phyloP scores from a whole-genome alignment of 2,888 invertebrate genomes.

The Caenorhabditis doughertyi region DNA sequence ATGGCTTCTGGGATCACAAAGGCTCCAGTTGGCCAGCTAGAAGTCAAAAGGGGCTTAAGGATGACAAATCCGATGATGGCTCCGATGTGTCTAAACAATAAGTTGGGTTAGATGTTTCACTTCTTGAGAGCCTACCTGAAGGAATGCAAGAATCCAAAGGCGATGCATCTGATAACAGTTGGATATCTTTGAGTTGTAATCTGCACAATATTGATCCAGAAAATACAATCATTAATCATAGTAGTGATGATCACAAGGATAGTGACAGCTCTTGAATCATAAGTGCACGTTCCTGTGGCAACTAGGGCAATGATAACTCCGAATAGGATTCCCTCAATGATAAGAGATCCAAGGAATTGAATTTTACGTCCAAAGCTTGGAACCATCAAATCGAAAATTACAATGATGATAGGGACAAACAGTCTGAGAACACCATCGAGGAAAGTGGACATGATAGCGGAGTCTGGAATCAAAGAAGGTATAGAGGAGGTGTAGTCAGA shows the following conservation, averaged over 20 bases:
- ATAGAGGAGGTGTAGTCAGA: not conserved
- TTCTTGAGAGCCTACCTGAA: constrained; percentile 66
- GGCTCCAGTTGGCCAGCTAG: constrained; percentile 70
- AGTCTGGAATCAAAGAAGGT: too few species aligned
- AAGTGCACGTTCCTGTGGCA: constrained; percentile 64
- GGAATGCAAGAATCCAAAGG: constrained; percentile 79
- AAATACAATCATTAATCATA: constrained; percentile 80
- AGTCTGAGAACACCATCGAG: constrained; percentile 79
- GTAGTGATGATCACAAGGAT: constrained; percentile 73
- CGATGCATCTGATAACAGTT: constrained; percentile 80
- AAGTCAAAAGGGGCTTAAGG: constrained; percentile 74
- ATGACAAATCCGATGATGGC: constrained; percentile 76
- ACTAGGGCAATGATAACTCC: constrained; percentile 73
- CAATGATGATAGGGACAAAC: constrained; percentile 75
- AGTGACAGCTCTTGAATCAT: constrained; percentile 64
- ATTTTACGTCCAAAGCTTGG: constrained; percentile 75
- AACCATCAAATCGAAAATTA: constrained; percentile 76
- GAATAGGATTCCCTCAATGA: constrained; percentile 69
- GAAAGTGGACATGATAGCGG: constrained; percentile 77
- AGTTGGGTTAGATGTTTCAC: not conserved
- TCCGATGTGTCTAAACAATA: constrained; percentile 75
- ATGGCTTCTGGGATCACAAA: constrained; percentile 78
- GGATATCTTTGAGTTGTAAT: constrained; percentile 80
- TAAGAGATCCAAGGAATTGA: constrained; percentile 75
- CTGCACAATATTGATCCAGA: constrained; percentile 81